Percentiles rank a stretch among this genome's conserved stretches.
phyloP scores from a whole-genome alignment of 1,140 invertebrate species.

The Epicauta chinensis region DNA sequence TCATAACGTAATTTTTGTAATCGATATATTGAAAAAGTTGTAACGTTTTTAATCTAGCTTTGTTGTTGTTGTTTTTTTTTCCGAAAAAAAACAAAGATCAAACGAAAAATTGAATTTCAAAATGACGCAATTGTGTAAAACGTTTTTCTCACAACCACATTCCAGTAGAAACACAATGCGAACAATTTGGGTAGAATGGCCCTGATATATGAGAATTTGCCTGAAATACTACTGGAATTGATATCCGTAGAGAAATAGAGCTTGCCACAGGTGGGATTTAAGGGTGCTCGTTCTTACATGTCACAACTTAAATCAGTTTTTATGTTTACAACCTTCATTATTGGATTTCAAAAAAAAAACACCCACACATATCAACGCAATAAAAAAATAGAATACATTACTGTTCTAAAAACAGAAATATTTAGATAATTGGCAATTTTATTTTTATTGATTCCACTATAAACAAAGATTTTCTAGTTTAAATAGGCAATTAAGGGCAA shows the following conservation, averaged over 20 bases:
- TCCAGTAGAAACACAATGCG: conserved; percentile 15
- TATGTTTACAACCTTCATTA: conserved; percentile 18
- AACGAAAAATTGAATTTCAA: conserved; percentile 6
- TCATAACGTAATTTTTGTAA: conserved; percentile 3
- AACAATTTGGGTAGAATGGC: conserved; percentile 17
- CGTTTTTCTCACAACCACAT: conserved; percentile 14
- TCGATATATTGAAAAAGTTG: no score
- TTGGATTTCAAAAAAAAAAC: neutral
- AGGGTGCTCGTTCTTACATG: conserved; percentile 17
- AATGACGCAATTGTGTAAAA: conserved; percentile 14
- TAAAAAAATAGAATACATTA: no score
- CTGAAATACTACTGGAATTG: conserved; percentile 17
- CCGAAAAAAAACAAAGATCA: no score
- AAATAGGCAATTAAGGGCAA: no score
- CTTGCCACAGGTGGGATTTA: conserved; percentile 19
- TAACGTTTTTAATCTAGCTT: no score
- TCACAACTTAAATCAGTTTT: conserved; percentile 18
- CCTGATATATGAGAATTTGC: conserved; percentile 18
- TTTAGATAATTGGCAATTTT: no score
- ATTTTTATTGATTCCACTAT: no score
- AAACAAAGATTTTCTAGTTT: no score
- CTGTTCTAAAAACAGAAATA: no score
- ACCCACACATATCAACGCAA: no score
- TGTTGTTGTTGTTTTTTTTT: no score
- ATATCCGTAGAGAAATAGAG: conserved; percentile 17